A percentile compares a stretch with the other conserved stretches of the same genome.
These are phyloP conservation scores for Metridium senile DNA, from an alignment of 92 coral and sea anemone genomes.

Conservation along the genomic window DNA sequence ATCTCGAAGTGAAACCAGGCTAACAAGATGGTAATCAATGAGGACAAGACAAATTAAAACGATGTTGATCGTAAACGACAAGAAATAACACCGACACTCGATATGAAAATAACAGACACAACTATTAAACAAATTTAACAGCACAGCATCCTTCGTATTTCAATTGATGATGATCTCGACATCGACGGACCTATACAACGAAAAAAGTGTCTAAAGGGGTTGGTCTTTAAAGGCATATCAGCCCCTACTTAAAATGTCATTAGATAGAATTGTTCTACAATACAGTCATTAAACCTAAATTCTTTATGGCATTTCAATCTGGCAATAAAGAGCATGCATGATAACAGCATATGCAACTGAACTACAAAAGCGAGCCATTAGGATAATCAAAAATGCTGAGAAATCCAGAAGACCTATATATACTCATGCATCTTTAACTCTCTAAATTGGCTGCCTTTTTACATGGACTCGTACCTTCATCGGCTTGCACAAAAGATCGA, in stretches of 20 bases:
- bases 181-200: background rate
- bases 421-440: conserved; percentile 20
- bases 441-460: conserved; percentile 27
- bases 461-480: background rate
- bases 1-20: conserved; percentile 17
- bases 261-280: conserved; percentile 14
- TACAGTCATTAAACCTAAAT: conserved; percentile 26
- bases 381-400: conserved; percentile 10
- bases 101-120: background rate
- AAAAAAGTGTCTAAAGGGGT: conserved; percentile 30
- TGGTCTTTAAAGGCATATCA: conserved; percentile 17
- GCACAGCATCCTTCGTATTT: conserved; percentile 5
- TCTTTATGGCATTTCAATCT: conserved; percentile 3
- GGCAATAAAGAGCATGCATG: conserved; percentile 14
- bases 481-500: background rate
- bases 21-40: conserved; percentile 41
- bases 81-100: background rate
- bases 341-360: conserved; percentile 9
- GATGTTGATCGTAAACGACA: conserved; percentile 19
- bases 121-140: background rate
- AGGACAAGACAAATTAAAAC: conserved; percentile 39
- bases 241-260: background rate
- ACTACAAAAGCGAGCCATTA: conserved; percentile 31
- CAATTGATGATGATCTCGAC: conserved; percentile 2
- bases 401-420: conserved; percentile 4